Evolutionary conservation across 1,140 invertebrate genomes (phyloP).

Genomic region (Myzus persicae): DNA sequence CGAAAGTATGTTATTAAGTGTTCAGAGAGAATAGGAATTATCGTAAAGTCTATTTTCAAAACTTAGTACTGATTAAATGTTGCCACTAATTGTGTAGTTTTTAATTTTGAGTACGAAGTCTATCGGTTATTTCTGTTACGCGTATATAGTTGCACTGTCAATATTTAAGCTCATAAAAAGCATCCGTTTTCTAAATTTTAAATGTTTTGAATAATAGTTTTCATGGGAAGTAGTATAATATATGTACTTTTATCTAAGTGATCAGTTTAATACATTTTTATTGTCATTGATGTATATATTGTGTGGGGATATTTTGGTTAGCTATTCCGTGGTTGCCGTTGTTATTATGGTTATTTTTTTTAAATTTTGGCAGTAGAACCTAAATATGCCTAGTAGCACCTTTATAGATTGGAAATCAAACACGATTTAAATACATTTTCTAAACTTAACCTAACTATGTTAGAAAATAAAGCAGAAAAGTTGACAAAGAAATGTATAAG

Average conservation of each 20-base stretch:
- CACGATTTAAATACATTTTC: too few species aligned
- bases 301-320: background rate
- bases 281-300: background rate
- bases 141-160: background rate
- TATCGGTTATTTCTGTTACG: background rate
- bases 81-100: background rate
- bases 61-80: constrained; percentile 40
- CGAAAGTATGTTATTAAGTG: constrained; percentile 43
- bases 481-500: background rate
- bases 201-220: background rate
- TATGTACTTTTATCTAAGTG: background rate
- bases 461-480: background rate
- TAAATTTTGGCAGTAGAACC: background rate
- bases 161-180: background rate
- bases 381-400: background rate
- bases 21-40: background rate
- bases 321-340: background rate
- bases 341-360: background rate
- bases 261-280: background rate
- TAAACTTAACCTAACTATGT: too few species aligned
- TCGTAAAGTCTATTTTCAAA: constrained; percentile 25
- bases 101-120: background rate
- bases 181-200: background rate
- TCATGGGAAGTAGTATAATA: background rate
- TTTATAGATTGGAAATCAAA: background rate